Conservation (phyloP, 1,140 invertebrate genomes). For the Glomeris maerens region DNA sequence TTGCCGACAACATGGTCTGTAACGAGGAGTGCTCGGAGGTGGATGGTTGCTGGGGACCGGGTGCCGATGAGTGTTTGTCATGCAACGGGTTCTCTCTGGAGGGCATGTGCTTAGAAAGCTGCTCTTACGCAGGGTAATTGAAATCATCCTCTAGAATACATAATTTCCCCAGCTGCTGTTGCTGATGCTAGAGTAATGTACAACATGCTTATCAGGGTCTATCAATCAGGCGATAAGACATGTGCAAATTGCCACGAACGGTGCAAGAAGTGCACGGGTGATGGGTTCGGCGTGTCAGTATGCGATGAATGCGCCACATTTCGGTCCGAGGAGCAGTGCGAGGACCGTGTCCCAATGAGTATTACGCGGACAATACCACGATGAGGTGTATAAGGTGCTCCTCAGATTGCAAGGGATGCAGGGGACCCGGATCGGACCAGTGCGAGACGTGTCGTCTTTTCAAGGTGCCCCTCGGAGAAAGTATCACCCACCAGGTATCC, state of each 20-base stretch:
- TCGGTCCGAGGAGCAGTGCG: constrained; percentile 74
- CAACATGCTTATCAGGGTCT: too few relatives aligned
- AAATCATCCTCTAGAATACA: too few relatives aligned
- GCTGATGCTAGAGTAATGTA: not conserved
- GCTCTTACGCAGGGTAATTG: constrained; percentile 32
- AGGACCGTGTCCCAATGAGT: constrained; percentile 69
- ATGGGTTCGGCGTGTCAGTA: constrained; percentile 54
- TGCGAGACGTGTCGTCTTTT: constrained; percentile 73
- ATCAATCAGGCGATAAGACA: constrained; percentile 54
- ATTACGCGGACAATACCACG: constrained; percentile 58
- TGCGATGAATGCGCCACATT: constrained; percentile 73
- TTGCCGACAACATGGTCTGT: constrained; percentile 57
- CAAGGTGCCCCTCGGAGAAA: constrained; percentile 52
- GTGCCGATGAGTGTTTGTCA: constrained; percentile 70
- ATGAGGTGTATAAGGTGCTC: constrained; percentile 46
- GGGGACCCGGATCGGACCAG: constrained; percentile 55
- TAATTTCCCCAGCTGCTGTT: not conserved
- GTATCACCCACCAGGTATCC: constrained; percentile 10
- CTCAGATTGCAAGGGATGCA: constrained; percentile 66
- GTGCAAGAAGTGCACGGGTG: constrained; percentile 74
- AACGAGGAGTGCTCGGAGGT: constrained; percentile 60
- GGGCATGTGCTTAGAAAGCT: constrained; percentile 63
- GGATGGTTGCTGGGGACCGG: constrained; percentile 90
- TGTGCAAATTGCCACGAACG: constrained; percentile 82
- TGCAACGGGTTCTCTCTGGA: constrained; percentile 68